Percentiles rank a stretch among this genome's conserved stretches.
phyloP scores from a whole-genome alignment of 2,888 invertebrate species.

The Phaedon cochleariae region DNA sequence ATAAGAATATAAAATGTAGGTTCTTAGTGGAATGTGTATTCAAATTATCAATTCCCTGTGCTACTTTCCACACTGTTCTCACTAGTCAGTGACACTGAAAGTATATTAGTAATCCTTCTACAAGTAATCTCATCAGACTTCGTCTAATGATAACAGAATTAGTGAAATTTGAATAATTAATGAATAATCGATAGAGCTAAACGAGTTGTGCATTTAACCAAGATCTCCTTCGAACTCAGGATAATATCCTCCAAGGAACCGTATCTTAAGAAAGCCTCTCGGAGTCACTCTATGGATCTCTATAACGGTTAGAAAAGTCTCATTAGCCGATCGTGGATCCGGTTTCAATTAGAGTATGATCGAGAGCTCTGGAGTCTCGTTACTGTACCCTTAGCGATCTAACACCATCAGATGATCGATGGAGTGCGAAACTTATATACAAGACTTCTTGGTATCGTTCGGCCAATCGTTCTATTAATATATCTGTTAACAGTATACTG shows the following conservation, averaged over 20 bases:
- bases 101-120: not conserved
- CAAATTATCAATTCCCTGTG: not conserved
- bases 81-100: not conserved
- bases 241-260: slow-evolving; percentile 57
- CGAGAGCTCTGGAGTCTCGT: slow-evolving; percentile 60
- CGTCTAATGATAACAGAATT: slow-evolving; percentile 20
- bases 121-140: not conserved
- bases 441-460: too few relatives aligned
- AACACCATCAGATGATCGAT: slow-evolving; percentile 58
- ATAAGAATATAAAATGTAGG: too few relatives aligned
- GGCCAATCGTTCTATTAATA: too few relatives aligned
- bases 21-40: too few relatives aligned
- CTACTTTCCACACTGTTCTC: not conserved
- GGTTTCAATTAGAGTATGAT: slow-evolving; percentile 62
- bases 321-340: slow-evolving; percentile 58
- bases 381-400: slow-evolving; percentile 56
- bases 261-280: slow-evolving; percentile 51
- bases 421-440: slow-evolving; percentile 32
- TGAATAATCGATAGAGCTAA: slow-evolving; percentile 56
- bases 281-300: slow-evolving; percentile 40
- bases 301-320: slow-evolving; percentile 51
- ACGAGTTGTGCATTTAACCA: slow-evolving; percentile 55
- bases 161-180: slow-evolving; percentile 50
- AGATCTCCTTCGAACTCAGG: slow-evolving; percentile 49
- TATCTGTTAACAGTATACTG: too few relatives aligned